Conservation (phyloP, 2,888 invertebrate genomes). For the Phymatocera aterrima region DNA sequence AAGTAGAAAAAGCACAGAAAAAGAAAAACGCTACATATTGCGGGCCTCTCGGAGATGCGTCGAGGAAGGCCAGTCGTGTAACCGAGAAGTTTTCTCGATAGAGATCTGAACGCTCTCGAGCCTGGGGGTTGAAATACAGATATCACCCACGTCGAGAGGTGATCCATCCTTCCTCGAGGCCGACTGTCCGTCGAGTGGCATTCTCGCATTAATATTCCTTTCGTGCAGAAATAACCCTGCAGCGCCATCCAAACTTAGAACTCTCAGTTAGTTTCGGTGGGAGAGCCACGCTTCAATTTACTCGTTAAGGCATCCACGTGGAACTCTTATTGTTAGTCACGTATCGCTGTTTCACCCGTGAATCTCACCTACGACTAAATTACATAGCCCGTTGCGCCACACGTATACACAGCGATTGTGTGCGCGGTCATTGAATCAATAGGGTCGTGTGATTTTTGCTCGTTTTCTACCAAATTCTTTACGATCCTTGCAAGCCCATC, state of each 20-base stretch:
- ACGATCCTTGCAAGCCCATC: not conserved
- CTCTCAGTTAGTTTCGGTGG: not conserved
- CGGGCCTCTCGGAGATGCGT: not conserved
- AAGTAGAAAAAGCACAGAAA: not conserved
- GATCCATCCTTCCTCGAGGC: constrained; percentile 54
- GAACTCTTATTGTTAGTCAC: too few relatives aligned
- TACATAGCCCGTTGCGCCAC: too few relatives aligned
- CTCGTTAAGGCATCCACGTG: not conserved
- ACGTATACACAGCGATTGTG: too few relatives aligned
- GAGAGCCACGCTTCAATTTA: not conserved
- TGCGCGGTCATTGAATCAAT: not conserved
- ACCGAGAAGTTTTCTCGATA: constrained; percentile 66
- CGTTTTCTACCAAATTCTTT: not conserved
- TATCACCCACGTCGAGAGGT: constrained; percentile 67
- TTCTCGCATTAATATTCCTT: constrained; percentile 64
- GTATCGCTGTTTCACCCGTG: too few relatives aligned
- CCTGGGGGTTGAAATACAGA: constrained; percentile 64
- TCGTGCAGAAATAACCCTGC: constrained; percentile 60
- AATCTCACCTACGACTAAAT: too few relatives aligned
- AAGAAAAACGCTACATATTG: constrained; percentile 14
- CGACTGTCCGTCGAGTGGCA: constrained; percentile 49
- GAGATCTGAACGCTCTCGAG: constrained; percentile 61
- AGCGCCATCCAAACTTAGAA: not conserved
- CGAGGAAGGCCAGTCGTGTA: constrained; percentile 52
- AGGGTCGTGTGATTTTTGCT: not conserved